phyloP scores from a whole-genome alignment of 2,113 vertebrate genomes.

The Oxyruncus cristatus region DNA sequence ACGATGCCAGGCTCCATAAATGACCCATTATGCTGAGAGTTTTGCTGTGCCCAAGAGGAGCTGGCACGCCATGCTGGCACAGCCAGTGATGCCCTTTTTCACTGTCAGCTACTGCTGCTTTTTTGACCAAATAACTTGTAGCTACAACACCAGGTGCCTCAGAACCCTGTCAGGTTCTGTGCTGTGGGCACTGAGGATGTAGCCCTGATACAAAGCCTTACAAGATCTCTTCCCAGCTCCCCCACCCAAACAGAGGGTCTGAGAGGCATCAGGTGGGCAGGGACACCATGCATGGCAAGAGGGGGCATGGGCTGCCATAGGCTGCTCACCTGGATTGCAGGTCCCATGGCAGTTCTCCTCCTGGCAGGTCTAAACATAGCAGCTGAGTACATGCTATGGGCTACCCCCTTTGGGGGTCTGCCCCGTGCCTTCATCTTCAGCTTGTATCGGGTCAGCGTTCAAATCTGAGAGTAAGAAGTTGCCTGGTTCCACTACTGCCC shows the following conservation, averaged over 20 bases:
- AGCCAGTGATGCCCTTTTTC: not conserved
- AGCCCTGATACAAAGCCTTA: not conserved
- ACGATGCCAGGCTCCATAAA: not conserved
- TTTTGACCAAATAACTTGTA: not conserved
- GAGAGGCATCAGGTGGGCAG: not conserved
- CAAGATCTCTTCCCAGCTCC: rapidly evolving
- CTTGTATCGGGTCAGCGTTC: not conserved
- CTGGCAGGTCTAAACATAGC: not conserved
- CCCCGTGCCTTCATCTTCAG: not conserved
- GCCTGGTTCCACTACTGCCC: not conserved
- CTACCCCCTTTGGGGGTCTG: rapidly evolving
- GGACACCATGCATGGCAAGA: not conserved
- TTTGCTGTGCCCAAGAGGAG: not conserved
- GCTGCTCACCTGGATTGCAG: not conserved
- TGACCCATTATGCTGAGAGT: not conserved
- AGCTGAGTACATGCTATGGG: not conserved
- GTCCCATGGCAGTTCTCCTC: not conserved
- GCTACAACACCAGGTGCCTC: rapidly evolving
- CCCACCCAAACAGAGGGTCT: not conserved
- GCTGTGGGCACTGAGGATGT: rapidly evolving
- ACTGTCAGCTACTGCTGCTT: not conserved
- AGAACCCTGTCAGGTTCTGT: not conserved
- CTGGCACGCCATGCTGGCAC: rapidly evolving
- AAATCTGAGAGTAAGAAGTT: not conserved
- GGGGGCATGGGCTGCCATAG: rapidly evolving